phyloP scores from a whole-genome alignment of 2,797 vertebrate genomes.

The Sciaenops ocellatus region DNA sequence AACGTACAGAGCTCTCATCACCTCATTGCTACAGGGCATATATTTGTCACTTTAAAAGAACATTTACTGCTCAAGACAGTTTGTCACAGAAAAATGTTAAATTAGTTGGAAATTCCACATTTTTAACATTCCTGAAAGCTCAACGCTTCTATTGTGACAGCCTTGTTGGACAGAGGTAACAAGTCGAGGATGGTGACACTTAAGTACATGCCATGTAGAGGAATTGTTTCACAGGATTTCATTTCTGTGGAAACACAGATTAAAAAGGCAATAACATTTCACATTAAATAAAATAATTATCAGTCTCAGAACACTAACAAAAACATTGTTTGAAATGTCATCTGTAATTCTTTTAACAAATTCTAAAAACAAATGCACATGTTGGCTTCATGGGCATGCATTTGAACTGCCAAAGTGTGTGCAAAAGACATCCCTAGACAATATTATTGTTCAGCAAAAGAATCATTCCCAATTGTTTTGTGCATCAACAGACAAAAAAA shows the following conservation, averaged over 20 bases:
- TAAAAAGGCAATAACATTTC: slow-evolving; percentile 11
- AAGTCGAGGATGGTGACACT: slow-evolving; percentile 6
- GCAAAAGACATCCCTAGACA: not conserved
- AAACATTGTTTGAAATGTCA: slow-evolving; percentile 18
- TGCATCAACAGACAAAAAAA: slow-evolving; percentile 19
- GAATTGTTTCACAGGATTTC: slow-evolving; percentile 8
- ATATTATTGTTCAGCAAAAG: slow-evolving; percentile 3
- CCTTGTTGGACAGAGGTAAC: slow-evolving; percentile 6
- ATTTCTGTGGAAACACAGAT: not conserved
- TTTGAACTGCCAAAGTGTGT: slow-evolving; percentile 6
- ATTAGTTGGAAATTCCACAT: slow-evolving; percentile 38
- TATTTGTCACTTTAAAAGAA: slow-evolving; percentile 52
- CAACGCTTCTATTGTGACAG: slow-evolving; percentile 31
- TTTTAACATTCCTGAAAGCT: slow-evolving; percentile 62
- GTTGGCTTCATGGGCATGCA: not conserved
- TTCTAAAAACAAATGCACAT: slow-evolving; percentile 8
- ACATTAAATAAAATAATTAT: not conserved
- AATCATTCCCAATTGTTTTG: slow-evolving; percentile 18
- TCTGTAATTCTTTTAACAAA: not conserved
- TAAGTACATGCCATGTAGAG: not conserved
- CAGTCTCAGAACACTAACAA: not conserved
- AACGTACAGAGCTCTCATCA: slow-evolving; percentile 34
- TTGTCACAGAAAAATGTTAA: slow-evolving; percentile 43
- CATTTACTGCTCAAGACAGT: slow-evolving; percentile 45
- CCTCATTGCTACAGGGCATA: slow-evolving; percentile 23